A percentile compares a stretch with the other conserved stretches of the same genome.
Conservation (phyloP, 2,113 vertebrate species). For the Candoia aspera region DNA sequence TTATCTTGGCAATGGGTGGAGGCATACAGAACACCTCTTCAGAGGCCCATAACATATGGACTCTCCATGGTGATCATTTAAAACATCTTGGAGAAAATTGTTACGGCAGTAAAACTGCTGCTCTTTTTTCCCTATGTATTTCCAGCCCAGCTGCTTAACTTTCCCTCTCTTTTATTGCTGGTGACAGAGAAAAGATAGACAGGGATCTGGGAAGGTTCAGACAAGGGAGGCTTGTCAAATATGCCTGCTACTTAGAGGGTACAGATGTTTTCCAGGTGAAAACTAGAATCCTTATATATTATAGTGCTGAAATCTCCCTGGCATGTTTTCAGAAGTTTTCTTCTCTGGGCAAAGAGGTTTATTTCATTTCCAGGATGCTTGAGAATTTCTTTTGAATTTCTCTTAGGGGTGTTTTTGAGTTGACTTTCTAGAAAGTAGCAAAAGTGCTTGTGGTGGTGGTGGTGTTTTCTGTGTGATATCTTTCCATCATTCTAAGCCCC, state of each 20-base stretch:
- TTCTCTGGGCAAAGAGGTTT: too few species aligned
- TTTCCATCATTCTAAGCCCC: too few species aligned
- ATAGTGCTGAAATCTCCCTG: too few species aligned
- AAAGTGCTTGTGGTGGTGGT: too few species aligned
- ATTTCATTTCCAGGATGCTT: too few species aligned
- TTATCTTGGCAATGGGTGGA: background rate
- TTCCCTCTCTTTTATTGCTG: accelerated
- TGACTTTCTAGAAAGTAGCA: too few species aligned
- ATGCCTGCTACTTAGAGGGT: conserved; percentile 9
- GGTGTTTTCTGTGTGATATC: too few species aligned
- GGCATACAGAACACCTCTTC: accelerated
- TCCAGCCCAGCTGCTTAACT: background rate
- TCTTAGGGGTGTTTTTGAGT: too few species aligned
- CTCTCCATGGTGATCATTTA: accelerated
- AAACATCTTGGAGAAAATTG: background rate
- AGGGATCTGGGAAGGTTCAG: background rate
- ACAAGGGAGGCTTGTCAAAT: conserved; percentile 18
- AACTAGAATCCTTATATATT: too few species aligned
- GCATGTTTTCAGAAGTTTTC: too few species aligned
- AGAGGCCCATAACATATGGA: background rate
- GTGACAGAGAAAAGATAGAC: background rate
- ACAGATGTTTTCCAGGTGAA: background rate
- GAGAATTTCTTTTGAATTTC: too few species aligned
- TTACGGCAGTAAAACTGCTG: background rate
- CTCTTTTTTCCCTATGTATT: background rate